Base-by-base conservation (phyloP, 2,888 invertebrate species). In the Athetis lepigone region DNA sequence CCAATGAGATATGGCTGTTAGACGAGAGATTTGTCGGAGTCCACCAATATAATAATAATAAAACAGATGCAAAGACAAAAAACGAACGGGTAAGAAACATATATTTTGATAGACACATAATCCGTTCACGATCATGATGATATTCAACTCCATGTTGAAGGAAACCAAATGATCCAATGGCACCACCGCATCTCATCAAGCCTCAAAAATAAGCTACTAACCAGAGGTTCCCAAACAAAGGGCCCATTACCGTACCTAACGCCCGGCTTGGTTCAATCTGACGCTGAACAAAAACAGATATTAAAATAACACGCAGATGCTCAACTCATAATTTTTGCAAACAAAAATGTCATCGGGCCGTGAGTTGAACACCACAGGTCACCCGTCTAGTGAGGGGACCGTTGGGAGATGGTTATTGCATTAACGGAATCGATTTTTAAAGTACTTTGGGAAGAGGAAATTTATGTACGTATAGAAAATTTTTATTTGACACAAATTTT, bases 281-380 rank as follows among this genome's bases (percentile, higher is more conserved):
- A 37, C 16, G 42, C 54, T 62, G 59, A 75, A 73, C 71, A 79
- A 77, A 57, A 63, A 67, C 66, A 64, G 65, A 76, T 78, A 80
- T 80, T 80, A 80, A 72, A 80, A 80, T 63, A 68, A 70, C 70
- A 76, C 77, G 61, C 73, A 63, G 61, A 70, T 60, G 63, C 67
- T 75, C 60, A 73, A 45, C 64, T 74, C 75, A 80, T 83, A 81
- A 85, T 83, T 82, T 81, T 70, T 73, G 67, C 75, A 79, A 78
- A 82, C 81, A 83, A 85, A 81, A 86, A 81, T 80, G 81, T 84
- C 85, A 84, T 75, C 76, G 78, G 70, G 39, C 69, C 75, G 73
- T 64, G 71, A 72, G 77, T 66, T 71, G 68, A 61, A 49, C 74
- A 63, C 77, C 73, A 58, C 79, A 77, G 84, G 83, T 80, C 83